Percentiles rank a stretch among this genome's conserved stretches.
Conservation (phyloP, 2,113 vertebrate species). For the Esox niger region DNA sequence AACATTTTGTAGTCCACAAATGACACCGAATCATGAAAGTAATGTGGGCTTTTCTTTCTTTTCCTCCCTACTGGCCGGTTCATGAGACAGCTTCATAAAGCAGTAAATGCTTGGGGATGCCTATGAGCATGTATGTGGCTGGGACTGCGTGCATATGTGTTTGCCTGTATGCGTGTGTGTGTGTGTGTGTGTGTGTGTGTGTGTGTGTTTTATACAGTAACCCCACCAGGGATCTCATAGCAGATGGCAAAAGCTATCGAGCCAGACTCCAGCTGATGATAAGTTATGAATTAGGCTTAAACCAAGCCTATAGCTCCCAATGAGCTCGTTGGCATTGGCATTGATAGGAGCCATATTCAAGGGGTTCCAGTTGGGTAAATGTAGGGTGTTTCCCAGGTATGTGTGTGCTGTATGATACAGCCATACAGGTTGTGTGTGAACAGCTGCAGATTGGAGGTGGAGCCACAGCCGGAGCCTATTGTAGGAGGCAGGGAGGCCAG, state of each 20-base stretch:
- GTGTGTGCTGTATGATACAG: slow-evolving; percentile 33
- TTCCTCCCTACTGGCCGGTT: slow-evolving; percentile 55
- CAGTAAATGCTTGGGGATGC: slow-evolving; percentile 66
- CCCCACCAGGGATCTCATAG: slow-evolving; percentile 56
- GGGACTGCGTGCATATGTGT: slow-evolving; percentile 18
- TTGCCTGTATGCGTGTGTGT: slow-evolving; percentile 13
- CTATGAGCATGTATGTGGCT: slow-evolving; percentile 33
- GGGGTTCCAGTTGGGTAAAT: slow-evolving; percentile 47
- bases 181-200: not conserved
- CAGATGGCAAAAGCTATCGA: slow-evolving; percentile 52
- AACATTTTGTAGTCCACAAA: slow-evolving; percentile 69
- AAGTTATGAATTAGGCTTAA: slow-evolving; percentile 41
- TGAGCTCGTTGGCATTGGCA: slow-evolving; percentile 51
- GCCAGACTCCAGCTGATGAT: slow-evolving; percentile 49
- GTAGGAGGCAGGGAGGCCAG: not conserved
- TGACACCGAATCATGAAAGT: slow-evolving; percentile 75
- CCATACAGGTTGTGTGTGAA: slow-evolving; percentile 53
- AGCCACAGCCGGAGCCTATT: slow-evolving; percentile 15
- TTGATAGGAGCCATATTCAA: slow-evolving; percentile 46
- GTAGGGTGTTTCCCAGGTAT: slow-evolving; percentile 56
- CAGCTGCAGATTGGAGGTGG: slow-evolving; percentile 54
- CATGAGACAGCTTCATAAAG: slow-evolving; percentile 78
- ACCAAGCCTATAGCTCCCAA: slow-evolving; percentile 57
- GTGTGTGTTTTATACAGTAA: slow-evolving; percentile 38
- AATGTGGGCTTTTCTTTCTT: slow-evolving; percentile 68